Evolutionary conservation across 1,140 invertebrate species (phyloP), one percentile per base, ranked within the genome.

Genomic region (Scylla paramamosain): DNA sequence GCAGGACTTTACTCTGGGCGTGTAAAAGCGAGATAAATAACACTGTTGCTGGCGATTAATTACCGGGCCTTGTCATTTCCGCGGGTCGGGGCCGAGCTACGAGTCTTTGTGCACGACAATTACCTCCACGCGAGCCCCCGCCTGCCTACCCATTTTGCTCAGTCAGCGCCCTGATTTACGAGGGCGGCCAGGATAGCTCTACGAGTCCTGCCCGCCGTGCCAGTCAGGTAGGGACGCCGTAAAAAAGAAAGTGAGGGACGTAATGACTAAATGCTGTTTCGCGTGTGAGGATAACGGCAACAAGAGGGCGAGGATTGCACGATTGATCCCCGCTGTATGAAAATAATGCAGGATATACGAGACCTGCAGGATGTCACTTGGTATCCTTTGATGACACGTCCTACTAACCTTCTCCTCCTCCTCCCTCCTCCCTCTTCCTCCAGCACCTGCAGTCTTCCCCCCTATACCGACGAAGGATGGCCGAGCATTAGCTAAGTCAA

Each of bases 1-100:
- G 59, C 59, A 52, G 29, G 48, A 91, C 90, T 91, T 91, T 82
- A 91, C n/a, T 39, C 14, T 77, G 52, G 90, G 52, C 90, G 90
- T 91, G 90, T 91, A 77, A 91, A 77, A 91, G 90, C 59, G 59
- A 77, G 90, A 91, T 91, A 91, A 91, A 91, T 32, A 77, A 91
- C 90, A 91, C 59, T 32, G 52, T 77, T 77, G 90, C 59, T 32
- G 90, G 90, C 90, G 59, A 91, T 91, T 91, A 91, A 91, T 91
- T 91, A 91, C 90, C 52, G 31, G 4, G 52, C 90, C 90, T 91
- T 91, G 90, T 91, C 90, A 91, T 91, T 91, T 91, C 90, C 29
- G 90, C 90, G n/a, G 90, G 90, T 91, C 52, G 52, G n/a, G 29
- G 52, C 52, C 10, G 28, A 39, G 59, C 90, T 91, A 14, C 90